Conservation (phyloP, 2,888 invertebrate species). For the Eulithis testata region DNA sequence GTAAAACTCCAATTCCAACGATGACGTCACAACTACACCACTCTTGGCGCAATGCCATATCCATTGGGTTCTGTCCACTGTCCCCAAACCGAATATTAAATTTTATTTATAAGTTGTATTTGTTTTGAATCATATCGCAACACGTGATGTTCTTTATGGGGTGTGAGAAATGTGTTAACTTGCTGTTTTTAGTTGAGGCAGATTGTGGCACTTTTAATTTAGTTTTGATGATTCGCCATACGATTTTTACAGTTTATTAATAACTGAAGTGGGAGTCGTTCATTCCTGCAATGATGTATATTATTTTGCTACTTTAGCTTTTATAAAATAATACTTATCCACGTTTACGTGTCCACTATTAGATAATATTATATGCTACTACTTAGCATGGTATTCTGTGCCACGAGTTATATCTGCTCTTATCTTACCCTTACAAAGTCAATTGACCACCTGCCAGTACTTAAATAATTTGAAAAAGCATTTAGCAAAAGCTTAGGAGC, state of each 20-base stretch:
- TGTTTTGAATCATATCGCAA: conserved; percentile 73
- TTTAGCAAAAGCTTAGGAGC: background rate
- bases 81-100: conserved; percentile 58
- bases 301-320: background rate
- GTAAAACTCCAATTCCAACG: conserved; percentile 21
- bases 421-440: background rate
- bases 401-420: background rate
- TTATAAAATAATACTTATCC: no score
- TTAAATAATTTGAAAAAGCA: background rate
- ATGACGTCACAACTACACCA: conserved; percentile 41
- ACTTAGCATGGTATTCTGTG: background rate
- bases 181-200: conserved; percentile 24
- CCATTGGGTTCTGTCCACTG: conserved; percentile 62
- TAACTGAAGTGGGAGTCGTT: background rate
- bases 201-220: conserved; percentile 14
- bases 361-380: no score
- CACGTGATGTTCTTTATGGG: conserved; percentile 58
- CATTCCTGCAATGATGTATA: background rate
- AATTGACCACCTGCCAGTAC: background rate
- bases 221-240: conserved; percentile 11
- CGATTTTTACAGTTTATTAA: conserved; percentile 9
- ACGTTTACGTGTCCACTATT: background rate
- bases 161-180: conserved; percentile 31
- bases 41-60: conserved; percentile 70
- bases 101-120: conserved; percentile 78